Evolutionary conservation across 92 coral and sea anemone species (phyloP), one percentile per base, ranked within the genome.

Genomic region (Bergia sp.): DNA sequence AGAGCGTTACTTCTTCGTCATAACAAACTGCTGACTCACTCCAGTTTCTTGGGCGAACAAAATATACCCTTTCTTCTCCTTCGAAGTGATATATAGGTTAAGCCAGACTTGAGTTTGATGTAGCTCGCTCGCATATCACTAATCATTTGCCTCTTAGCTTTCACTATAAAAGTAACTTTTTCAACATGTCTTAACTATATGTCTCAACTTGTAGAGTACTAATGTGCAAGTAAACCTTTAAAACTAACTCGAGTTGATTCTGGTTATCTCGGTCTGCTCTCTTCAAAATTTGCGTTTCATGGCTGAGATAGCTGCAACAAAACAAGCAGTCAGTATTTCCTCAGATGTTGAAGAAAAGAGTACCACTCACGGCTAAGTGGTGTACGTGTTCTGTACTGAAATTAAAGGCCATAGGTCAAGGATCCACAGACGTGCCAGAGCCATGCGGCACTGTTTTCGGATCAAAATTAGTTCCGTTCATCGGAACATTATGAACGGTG

Each of bases 351-450:
- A 12, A 11, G 58, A 53, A 53, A 11, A 10, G 58, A 12, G 58
- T 12, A 53, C 58, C 58, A 53, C 16, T 0, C 58, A 53, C 58
- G 58, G 11, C 58, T 53, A 1, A 53, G 36, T 20, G 36, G 5
- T 67, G 77, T 67, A 82, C 77, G 86, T 82, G 86, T 82, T 67
- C 58, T 65, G 40, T 82, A 20, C 75, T 36, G 3, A 50, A 67
- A 41, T 66, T 45, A 1, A 37, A 23, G 36, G 39, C 49, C 53
- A 58, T 21, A 81, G 86, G 86, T 81, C 86, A 81, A 81, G 49
- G 85, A 76, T 18, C 8, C 45, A 75, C 78, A 76, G 41, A 38
- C 41, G 18, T 16, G 36, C 23, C 45, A 18, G n/a, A 41, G 13
- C 37, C 0, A 36, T 40, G 79, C 50, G 73, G 50, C 15, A 79